Base-by-base conservation (phyloP, 2,797 vertebrate genomes). In the Tragopan temminckii region DNA sequence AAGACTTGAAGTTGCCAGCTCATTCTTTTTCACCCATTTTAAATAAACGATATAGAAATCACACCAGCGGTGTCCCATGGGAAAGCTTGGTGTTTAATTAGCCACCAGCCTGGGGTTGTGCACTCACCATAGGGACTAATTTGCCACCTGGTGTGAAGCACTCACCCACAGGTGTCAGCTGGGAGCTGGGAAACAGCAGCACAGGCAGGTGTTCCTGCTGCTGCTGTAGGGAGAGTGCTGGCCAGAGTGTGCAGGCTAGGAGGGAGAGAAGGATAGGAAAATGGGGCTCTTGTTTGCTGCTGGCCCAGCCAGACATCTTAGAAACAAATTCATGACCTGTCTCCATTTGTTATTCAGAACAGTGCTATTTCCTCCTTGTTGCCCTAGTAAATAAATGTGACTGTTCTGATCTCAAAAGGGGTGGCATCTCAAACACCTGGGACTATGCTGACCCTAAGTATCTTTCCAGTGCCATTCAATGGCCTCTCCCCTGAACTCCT, bases 11-110 rank as follows among this genome's bases (percentile, higher is more conserved):
- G 25, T 53, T 46, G 43, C 81, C 63, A 87, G 68, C 77, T 80
- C 25, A 12, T 88, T 58, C 78, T 96, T 91, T 91, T 80, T 67
- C 69, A 72, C 80, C 57, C 45, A 25, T 64, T 70, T 68, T 80
- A 80, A 91, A 85, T 50, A 88, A 64, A 62, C 68, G 46, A 74
- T 67, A 7, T 14, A 66, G 92, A 77, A 90, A 85, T 84, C 83
- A 69, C 85, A 86, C 29, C 76, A 89, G 67, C 55, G 55, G 57
- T 5, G 1, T 92, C 83, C 74, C 77, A 14, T 12, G 77, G 91
- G 88, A 88, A 71, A 61, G 27, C 29, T 46, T 66, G 45, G 36
- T 85, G 77, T 89, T 89, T 80, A 90, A 93, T 89, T 31, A 90
- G 87, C 83, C 64, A 27, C 77, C 78, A 71, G 85, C 72, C 59